phyloP scores from a whole-genome alignment of 2,113 vertebrate genomes.

The Calyptommatus sinebrachiatus region DNA sequence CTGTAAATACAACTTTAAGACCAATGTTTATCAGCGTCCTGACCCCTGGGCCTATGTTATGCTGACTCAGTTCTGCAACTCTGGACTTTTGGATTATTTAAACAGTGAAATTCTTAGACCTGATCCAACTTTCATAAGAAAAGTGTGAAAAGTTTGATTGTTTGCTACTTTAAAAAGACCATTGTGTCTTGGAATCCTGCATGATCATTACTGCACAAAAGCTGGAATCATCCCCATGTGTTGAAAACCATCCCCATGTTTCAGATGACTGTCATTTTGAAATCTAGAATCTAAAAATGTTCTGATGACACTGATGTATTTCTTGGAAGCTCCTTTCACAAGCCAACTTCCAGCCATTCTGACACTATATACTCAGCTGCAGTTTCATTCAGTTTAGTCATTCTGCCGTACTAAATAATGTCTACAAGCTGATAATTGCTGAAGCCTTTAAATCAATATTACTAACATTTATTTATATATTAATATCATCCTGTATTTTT shows the following conservation, averaged over 20 bases:
- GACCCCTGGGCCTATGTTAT: no score
- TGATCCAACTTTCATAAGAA: no score
- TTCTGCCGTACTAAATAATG: not conserved
- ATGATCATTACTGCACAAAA: not conserved
- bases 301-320: slow-evolving; percentile 11
- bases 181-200: slow-evolving; percentile 7
- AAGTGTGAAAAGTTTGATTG: not conserved
- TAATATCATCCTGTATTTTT: not conserved
- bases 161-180: slow-evolving; percentile 5
- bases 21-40: no score
- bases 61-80: no score
- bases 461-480: slow-evolving; percentile 20
- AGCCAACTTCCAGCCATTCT: slow-evolving; percentile 23
- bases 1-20: no score
- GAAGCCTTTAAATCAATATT: not conserved
- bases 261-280: slow-evolving; percentile 30
- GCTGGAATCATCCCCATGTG: not conserved
- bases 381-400: not conserved
- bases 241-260: slow-evolving; percentile 32
- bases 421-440: not conserved
- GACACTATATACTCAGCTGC: slow-evolving; percentile 30
- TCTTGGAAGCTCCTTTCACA: slow-evolving; percentile 21
- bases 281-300: slow-evolving; percentile 31
- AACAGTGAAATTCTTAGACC: no score
- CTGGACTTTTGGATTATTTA: no score